Conservation (phyloP, 2,797 vertebrate species). For the Pitangus sulphuratus region DNA sequence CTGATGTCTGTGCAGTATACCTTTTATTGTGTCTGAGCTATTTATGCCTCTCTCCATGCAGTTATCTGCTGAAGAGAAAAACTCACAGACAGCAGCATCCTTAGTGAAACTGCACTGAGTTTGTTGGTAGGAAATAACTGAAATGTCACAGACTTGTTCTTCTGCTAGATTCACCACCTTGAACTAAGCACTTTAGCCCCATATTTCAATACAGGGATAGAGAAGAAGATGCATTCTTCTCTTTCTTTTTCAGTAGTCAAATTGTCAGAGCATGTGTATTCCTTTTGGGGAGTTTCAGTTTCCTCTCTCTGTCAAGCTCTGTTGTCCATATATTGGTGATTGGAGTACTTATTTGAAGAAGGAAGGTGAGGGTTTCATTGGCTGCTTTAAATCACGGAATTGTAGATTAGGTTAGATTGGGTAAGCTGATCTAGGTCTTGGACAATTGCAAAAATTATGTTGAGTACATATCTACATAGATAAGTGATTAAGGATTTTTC, state of each 20-base stretch:
- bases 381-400: neutral
- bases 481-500: neutral
- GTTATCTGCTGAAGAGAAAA: neutral
- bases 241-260: neutral
- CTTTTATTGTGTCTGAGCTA: neutral
- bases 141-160: neutral
- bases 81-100: neutral
- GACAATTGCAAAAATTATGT: neutral
- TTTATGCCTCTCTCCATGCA: neutral
- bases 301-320: neutral
- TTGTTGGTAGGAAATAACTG: neutral
- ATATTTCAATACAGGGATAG: neutral
- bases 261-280: neutral
- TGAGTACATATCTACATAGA: neutral
- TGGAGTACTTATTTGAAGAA: neutral
- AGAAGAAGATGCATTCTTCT: neutral
- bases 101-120: neutral
- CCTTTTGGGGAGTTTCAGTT: neutral
- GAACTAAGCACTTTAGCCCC: neutral
- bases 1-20: neutral
- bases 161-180: neutral
- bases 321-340: neutral
- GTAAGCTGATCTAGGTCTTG: neutral
- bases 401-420: neutral
- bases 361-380: neutral